Conservation (phyloP, 1,140 invertebrate genomes). For the Drosophila burlai region DNA sequence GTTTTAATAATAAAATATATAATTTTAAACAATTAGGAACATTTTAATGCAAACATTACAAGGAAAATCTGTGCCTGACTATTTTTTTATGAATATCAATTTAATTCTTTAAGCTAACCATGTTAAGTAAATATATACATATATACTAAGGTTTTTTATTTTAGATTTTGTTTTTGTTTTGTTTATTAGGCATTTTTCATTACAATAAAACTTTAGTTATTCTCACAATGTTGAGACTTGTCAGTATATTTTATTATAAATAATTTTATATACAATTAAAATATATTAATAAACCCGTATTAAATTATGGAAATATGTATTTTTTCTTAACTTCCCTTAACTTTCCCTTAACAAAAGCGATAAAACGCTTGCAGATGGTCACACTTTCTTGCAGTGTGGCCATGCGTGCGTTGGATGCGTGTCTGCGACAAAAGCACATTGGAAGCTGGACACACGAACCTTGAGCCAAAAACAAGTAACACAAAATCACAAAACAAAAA, state of each 20-base stretch:
- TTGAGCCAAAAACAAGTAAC: too few relatives aligned
- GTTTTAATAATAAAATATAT: background rate
- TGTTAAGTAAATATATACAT: background rate
- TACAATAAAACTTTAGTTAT: too few relatives aligned
- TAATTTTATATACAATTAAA: background rate
- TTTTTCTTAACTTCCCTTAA: background rate
- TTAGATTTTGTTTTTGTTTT: background rate
- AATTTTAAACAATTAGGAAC: background rate
- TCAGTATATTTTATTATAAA: background rate
- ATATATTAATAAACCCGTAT: background rate
- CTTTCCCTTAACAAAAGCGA: too few relatives aligned
- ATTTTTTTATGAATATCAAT: background rate
- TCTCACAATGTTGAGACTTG: too few relatives aligned
- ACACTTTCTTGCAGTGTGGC: slow-evolving; percentile 26
- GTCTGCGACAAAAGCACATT: slow-evolving; percentile 22
- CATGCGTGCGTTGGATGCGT: slow-evolving; percentile 28
- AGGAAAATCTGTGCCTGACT: background rate
- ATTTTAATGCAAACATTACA: background rate
- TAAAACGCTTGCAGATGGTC: too few relatives aligned
- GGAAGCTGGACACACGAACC: slow-evolving; percentile 17
- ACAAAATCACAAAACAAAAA: slow-evolving; percentile 3
- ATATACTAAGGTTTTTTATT: too few relatives aligned
- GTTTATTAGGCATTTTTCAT: too few relatives aligned
- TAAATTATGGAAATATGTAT: too few relatives aligned
- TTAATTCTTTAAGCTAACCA: too few relatives aligned